Evolutionary conservation across 1,140 invertebrate genomes (phyloP), one percentile per base, ranked within the genome.

Genomic region (Conus ventricosus): DNA sequence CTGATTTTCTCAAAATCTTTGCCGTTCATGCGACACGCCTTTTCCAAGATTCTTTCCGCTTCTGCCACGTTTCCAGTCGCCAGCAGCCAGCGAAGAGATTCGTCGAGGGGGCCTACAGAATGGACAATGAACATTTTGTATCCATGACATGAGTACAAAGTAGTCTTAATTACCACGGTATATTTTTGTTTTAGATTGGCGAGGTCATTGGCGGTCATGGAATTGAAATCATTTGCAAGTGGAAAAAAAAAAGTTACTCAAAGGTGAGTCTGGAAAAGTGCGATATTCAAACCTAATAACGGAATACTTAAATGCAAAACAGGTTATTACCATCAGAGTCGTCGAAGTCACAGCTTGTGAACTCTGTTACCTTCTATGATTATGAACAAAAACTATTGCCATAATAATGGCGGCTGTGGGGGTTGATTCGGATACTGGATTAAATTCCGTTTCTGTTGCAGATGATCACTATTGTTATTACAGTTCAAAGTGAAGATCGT

Each of bases 21-120:
- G 15, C 81, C 57, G 71, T 94, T 94, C 83, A 89, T 91, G 82
- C 86, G 90, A 25, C 93, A 93, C 11, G 91, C 91, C 87, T 90
- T 91, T 55, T 87, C 84, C 20, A 93, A 57, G 4, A 94, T 88
- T 80, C 76, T 88, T 39, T 90, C 78, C 7, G 91, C 92, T 83
- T 92, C 86, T 75, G 89, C 81, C 15, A 67, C 82, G 71, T 91
- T 91, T 5, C 90, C 90, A 67, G 93, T 93, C 7, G 91, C 90
- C 11, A 92, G 27, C 4, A 94, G 87, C 94, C 94, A 94, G 51
- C 92, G 89, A 53, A 92, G 84, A 25, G 93, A 93, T 87, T 94
- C 94, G 25, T 92, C 92, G 25, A 88, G 23, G 57, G 57, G 84
- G 53, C 15, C 80, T 88, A 23, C 13, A 63, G 15, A n/a, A 81